phyloP scores from a whole-genome alignment of 2,797 vertebrate species.

The Gobionotothen gibberifrons region DNA sequence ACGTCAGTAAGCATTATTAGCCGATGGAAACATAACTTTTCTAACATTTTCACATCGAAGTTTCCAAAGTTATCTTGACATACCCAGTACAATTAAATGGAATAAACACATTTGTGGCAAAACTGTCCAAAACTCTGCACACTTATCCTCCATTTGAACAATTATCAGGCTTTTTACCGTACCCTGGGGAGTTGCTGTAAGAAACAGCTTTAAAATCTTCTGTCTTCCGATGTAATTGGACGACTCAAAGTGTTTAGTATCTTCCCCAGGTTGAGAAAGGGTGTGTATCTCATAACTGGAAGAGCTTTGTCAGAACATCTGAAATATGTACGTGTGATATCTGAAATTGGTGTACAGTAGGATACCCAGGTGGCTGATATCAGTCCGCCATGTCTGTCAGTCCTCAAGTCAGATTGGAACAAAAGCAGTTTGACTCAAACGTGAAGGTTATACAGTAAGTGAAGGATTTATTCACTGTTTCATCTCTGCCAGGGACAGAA shows the following conservation, averaged over 20 bases:
- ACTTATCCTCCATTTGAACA: not conserved
- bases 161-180: not conserved
- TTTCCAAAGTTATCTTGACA: no score
- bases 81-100: no score
- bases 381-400: slow-evolving; percentile 9
- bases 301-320: not conserved
- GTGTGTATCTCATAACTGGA: not conserved
- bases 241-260: no score
- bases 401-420: slow-evolving; percentile 46
- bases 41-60: no score
- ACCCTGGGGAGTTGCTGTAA: not conserved
- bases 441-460: slow-evolving; percentile 63
- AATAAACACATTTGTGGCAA: not conserved
- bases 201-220: not conserved
- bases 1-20: no score
- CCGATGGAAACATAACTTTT: no score
- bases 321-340: not conserved
- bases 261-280: no score
- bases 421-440: slow-evolving; percentile 58
- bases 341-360: not conserved
- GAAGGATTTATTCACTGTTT: slow-evolving; percentile 63
- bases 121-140: not conserved
- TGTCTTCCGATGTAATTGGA: not conserved
- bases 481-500: slow-evolving; percentile 56
- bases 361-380: slow-evolving; percentile 19